Base-by-base conservation (phyloP, 2,888 invertebrate species). In the Melieria picta region DNA sequence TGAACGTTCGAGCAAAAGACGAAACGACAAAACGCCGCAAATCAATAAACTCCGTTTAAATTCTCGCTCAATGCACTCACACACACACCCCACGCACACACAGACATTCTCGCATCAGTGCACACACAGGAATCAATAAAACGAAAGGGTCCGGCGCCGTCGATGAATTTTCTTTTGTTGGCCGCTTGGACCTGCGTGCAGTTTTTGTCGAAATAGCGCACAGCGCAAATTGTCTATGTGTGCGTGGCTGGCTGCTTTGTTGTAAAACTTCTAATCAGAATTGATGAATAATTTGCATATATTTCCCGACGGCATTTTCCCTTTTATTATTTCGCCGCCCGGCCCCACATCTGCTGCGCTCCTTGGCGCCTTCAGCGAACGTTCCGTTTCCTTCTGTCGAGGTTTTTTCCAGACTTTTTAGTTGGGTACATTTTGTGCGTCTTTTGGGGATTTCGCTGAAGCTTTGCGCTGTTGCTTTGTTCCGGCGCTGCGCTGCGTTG, bases 281-380 rank as follows among this genome's bases (percentile, higher is more conserved):
- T 84, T 83, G 81, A 82, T 84, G 82, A 84, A 83, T 84, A 84
- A 84, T 85, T 83, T 84, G 80, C 84, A 84, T 85, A 84, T 79
- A 78, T 82, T 84, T 81, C 77, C 79, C 78, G 76, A 79, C 79
- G 73, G 73, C 72, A 72, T 72, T 74, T 64, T 70, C 50, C 47
- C 64, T 68, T 73, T 65, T 63, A 58, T 65, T 64, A 55, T 74
- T 72, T 66, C 72, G 48, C 43, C 68, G 62, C 42, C 62, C 47
- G 62, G 42, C 48, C 57, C 43, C 62, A n/a, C 61, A 60, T 65
- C 52, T 62, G 66, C 63, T 64, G 55, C 64, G 61, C 67, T 60
- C 65, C n/a, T 11, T 60, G 60, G 42, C 45, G 43, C 43, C 9
- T 61, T 61, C 45, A 7, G n/a, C 5, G 45, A 58, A 30, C n/a